Conservation (phyloP, 2,888 invertebrate genomes). For the Charanyca ferruginea region DNA sequence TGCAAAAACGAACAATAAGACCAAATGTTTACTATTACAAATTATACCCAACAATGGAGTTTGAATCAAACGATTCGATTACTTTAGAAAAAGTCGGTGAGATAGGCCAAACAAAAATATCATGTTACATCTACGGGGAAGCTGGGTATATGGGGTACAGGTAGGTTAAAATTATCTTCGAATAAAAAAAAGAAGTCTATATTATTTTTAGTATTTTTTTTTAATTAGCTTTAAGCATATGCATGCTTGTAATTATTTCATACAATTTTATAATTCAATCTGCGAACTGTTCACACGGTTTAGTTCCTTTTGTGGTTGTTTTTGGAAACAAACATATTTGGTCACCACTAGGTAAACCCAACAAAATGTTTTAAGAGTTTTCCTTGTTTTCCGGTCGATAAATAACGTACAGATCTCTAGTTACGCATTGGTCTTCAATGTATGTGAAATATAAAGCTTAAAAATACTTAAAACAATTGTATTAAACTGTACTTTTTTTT, state of each 20-base stretch:
- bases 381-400: not conserved
- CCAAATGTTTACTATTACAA: conserved; percentile 88
- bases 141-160: conserved; percentile 46
- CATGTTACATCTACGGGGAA: conserved; percentile 76
- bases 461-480: not conserved
- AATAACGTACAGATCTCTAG: not conserved
- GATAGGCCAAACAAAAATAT: conserved; percentile 82
- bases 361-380: not conserved
- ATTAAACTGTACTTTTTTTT: not conserved
- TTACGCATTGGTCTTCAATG: not conserved
- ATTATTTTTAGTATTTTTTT: not conserved
- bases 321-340: not conserved
- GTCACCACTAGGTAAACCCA: not conserved
- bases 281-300: not conserved
- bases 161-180: conserved; percentile 43
- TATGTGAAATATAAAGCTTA: not conserved
- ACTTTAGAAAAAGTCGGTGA: conserved; percentile 70
- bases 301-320: not conserved
- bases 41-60: conserved; percentile 83
- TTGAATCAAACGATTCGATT: conserved; percentile 76
- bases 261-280: not conserved
- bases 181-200: not conserved
- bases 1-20: conserved; percentile 76
- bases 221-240: not conserved
- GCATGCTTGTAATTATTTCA: not conserved